Conservation (phyloP, 2,888 invertebrate species). For the Byasa hedistus region DNA sequence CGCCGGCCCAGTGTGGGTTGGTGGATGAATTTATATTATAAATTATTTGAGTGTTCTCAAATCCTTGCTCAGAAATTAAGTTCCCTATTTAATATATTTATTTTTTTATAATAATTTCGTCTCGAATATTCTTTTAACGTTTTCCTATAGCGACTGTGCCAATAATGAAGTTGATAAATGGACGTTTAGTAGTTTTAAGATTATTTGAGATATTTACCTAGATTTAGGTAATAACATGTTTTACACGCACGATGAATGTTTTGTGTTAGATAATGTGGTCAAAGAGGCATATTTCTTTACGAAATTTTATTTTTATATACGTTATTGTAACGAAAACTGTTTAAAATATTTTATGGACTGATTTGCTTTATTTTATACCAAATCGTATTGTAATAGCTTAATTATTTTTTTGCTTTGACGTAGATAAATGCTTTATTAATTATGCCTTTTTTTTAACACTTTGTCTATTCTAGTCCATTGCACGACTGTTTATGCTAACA, state of each 20-base stretch:
- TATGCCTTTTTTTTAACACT: constrained; percentile 11
- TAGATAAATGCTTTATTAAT: neutral
- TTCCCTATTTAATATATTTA: constrained; percentile 24
- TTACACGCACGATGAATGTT: constrained; percentile 6
- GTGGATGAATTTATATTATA: no score
- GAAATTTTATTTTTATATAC: constrained; percentile 7
- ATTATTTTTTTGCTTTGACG: constrained; percentile 5
- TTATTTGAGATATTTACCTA: constrained; percentile 20
- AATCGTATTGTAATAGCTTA: constrained; percentile 9
- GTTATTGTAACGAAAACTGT: constrained; percentile 3
- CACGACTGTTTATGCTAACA: constrained; percentile 14
- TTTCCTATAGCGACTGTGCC: constrained; percentile 27
- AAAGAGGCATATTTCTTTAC: constrained; percentile 15
- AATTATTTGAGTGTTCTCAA: constrained; percentile 20
- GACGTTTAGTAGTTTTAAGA: constrained; percentile 23
- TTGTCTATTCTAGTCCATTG: constrained; percentile 25
- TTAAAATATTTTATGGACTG: constrained; percentile 18
- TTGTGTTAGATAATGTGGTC: constrained; percentile 8
- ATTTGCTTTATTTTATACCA: constrained; percentile 22
- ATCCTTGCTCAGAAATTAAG: constrained; percentile 28
- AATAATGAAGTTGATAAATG: constrained; percentile 22
- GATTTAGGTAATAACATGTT: constrained; percentile 9
- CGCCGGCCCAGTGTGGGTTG: no score
- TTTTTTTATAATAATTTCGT: constrained; percentile 9
- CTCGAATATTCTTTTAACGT: constrained; percentile 9